phyloP scores from a whole-genome alignment of 1,140 invertebrate genomes.

The Drosophila sucinea region DNA sequence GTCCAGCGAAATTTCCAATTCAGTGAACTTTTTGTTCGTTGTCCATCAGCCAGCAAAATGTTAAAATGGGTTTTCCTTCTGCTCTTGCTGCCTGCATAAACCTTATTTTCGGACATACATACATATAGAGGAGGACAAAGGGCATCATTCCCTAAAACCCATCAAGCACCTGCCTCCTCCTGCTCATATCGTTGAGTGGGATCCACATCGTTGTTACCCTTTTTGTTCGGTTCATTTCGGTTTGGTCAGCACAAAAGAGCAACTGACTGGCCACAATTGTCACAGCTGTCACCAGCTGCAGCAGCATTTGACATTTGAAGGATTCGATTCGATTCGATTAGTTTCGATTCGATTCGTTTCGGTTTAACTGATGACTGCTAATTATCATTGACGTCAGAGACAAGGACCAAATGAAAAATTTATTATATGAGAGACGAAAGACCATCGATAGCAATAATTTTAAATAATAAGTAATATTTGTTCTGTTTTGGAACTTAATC shows the following conservation, averaged over 20 bases:
- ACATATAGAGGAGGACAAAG: constrained; percentile 40
- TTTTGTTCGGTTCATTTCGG: constrained; percentile 17
- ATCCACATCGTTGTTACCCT: constrained; percentile 14
- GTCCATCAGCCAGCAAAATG: constrained; percentile 25
- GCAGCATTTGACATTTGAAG: constrained; percentile 46
- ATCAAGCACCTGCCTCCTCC: background rate
- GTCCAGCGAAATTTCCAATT: constrained; percentile 77
- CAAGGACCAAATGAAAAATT: constrained; percentile 14
- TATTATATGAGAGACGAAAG: background rate
- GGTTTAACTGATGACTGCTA: constrained; percentile 13
- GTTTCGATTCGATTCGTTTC: background rate
- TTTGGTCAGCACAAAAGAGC: constrained; percentile 41
- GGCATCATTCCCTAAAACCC: constrained; percentile 8
- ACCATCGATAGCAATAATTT: background rate
- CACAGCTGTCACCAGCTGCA: constrained; percentile 49
- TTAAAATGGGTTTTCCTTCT: constrained; percentile 21
- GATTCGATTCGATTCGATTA: constrained; percentile 12
- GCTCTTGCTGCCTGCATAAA: constrained; percentile 46
- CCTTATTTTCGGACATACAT: constrained; percentile 47
- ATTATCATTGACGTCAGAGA: constrained; percentile 53
- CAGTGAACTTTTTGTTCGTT: constrained; percentile 79
- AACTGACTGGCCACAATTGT: constrained; percentile 42
- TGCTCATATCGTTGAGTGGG: constrained; percentile 18
- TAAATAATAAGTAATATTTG: background rate
- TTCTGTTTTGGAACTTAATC: background rate